Conservation (phyloP, 2,113 vertebrate genomes). For the Varanus salvator region DNA sequence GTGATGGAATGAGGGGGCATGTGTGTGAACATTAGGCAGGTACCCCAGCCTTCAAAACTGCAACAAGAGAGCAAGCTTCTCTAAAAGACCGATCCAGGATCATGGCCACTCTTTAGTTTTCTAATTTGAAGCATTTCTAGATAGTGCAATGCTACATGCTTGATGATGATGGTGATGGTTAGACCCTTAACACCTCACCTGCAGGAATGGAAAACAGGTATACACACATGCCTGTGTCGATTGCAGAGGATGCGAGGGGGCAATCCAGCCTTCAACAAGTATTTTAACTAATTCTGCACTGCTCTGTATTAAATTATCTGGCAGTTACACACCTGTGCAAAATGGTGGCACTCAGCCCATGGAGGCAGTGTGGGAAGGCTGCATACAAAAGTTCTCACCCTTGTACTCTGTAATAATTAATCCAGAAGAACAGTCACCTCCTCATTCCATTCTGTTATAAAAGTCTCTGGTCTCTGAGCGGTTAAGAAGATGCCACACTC, state of each 20-base stretch:
- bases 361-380: not conserved
- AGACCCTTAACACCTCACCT: not conserved
- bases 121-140: not conserved
- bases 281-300: not conserved
- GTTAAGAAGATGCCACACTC: not conserved
- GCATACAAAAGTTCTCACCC: not conserved
- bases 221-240: not conserved
- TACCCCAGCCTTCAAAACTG: not conserved
- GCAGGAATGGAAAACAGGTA: not conserved
- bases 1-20: not conserved
- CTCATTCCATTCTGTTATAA: conserved; percentile 2
- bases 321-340: not conserved
- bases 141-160: not conserved
- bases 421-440: not conserved
- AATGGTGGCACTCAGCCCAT: not conserved
- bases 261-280: not conserved
- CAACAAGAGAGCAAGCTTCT: not conserved
- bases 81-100: not conserved
- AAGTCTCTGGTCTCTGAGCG: not conserved
- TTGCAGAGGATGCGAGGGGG: not conserved
- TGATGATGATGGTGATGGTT: not conserved
- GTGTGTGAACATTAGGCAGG: no score
- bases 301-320: not conserved
- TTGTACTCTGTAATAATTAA: conserved; percentile 9
- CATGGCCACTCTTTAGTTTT: not conserved